Base-by-base conservation (phyloP, 53 echinoderm and acorn worm genomes). In the Paelopatides confundens region DNA sequence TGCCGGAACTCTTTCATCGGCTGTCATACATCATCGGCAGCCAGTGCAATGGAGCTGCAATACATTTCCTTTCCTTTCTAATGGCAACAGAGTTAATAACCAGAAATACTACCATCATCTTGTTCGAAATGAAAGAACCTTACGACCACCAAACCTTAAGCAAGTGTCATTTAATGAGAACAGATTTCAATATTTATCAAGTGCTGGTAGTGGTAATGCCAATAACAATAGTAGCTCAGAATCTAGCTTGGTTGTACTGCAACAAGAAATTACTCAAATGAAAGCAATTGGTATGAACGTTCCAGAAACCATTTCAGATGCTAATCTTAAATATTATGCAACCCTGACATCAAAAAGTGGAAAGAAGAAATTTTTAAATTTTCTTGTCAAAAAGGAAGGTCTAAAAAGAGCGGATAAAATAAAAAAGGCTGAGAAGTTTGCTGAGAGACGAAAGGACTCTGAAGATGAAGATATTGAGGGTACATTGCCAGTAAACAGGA, bases 251-350 rank as follows among this genome's bases (percentile, higher is more conserved):
- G 74, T 39, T 74, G 74, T 40, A 3, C 26, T 51, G 31, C 4
- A 31, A 53, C 13, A 52, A 31, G 79, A 79, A 51, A 27, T 79
- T 12, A 52, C 40, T 17, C 8, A 32, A 17, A 79, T 79, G 79
- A 79, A 53, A 14, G 31, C 43, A 0, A 46, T 88, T 14, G 93
- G 93, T 6, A 65, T 63, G 71, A 65, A 77, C 8, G 95, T 91
- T 13, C 97, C 97, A 31, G 90, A 93, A 2, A 68, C 24, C 5
- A 90, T 97, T 28, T 85, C 76, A 26, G 93, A 95, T 65, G 27
- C 63, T 1, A 90, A 97, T 31, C 63, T 95, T 54, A 95, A 92
- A 15, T 90, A 95, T 63, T 93, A 82, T 32, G 48, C 71, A 49
- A 64, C 88, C 13, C 76, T 97, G 9, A 69, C 78, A 7, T 53